Evolutionary conservation across 1,140 invertebrate genomes (phyloP).

Genomic region (Trichonephila clavata): DNA sequence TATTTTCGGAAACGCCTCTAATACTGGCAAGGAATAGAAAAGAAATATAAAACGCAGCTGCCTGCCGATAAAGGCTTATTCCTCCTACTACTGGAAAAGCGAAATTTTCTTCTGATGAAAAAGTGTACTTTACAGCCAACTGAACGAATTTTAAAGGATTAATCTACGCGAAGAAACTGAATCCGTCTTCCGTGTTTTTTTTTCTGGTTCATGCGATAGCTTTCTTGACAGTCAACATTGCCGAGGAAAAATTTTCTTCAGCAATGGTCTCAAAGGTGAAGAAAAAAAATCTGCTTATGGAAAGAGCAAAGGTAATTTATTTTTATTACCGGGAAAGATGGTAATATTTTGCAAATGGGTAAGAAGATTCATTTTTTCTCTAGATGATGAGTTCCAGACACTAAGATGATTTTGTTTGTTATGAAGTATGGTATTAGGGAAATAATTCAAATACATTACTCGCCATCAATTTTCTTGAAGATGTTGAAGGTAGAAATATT

Average conservation of each 20-base stretch:
- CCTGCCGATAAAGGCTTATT: constrained; percentile 18
- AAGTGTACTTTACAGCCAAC: constrained; percentile 24
- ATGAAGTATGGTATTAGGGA: background rate
- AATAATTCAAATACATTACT: background rate
- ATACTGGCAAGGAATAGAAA: background rate
- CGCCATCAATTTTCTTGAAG: background rate
- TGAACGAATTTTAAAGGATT: constrained; percentile 35
- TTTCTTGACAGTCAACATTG: background rate
- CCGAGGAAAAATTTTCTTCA: background rate
- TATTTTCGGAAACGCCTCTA: constrained; percentile 22
- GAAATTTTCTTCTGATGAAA: constrained; percentile 23
- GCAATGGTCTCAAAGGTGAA: background rate
- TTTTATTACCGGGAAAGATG: background rate
- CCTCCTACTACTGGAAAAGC: background rate
- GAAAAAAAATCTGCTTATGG: background rate
- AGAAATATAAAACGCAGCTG: constrained; percentile 34
- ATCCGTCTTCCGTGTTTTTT: background rate
- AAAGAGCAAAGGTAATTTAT: background rate
- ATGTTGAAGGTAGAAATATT: background rate
- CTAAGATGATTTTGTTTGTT: background rate
- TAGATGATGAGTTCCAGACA: background rate
- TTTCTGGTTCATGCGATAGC: background rate
- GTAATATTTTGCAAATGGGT: constrained; percentile 18
- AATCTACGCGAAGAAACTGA: constrained; percentile 22
- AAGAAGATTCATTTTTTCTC: background rate